phyloP scores from a whole-genome alignment of 2,797 vertebrate genomes.

The Lepilemur septentrionalis region DNA sequence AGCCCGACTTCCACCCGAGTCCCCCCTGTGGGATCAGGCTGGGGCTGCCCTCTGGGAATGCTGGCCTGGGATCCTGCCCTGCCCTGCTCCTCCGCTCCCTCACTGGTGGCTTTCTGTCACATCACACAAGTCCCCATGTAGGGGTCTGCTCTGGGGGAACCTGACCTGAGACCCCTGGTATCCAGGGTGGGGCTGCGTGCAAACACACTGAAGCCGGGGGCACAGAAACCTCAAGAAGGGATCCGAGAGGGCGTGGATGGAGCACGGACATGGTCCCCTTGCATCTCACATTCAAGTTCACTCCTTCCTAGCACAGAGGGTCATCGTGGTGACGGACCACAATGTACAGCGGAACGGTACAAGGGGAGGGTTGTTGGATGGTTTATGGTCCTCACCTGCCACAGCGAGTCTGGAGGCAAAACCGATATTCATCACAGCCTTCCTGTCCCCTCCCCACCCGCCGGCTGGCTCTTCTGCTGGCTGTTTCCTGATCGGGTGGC shows the following conservation, averaged over 20 bases:
- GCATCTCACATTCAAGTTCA: no score
- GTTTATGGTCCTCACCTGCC: not conserved
- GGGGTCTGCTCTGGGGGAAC: not conserved
- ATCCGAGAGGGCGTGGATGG: not conserved
- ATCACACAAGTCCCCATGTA: not conserved
- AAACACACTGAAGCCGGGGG: not conserved
- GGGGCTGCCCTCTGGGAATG: not conserved
- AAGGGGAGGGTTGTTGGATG: not conserved
- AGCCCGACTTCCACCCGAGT: rapidly evolving
- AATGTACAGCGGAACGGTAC: not conserved
- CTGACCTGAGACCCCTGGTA: not conserved
- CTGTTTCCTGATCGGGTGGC: not conserved
- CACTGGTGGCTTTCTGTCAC: not conserved
- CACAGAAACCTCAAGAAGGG: not conserved
- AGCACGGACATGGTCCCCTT: not conserved
- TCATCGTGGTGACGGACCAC: not conserved
- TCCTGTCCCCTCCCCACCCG: not conserved
- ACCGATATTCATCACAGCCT: rapidly evolving
- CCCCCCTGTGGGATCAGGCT: not conserved
- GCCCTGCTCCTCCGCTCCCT: not conserved
- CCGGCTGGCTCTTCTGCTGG: not conserved
- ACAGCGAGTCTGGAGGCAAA: not conserved
- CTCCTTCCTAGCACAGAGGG: rapidly evolving
- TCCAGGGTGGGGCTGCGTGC: no score
- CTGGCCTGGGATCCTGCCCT: not conserved